phyloP scores from a whole-genome alignment of 2,113 vertebrate species.

The Xiphophorus maculatus region DNA sequence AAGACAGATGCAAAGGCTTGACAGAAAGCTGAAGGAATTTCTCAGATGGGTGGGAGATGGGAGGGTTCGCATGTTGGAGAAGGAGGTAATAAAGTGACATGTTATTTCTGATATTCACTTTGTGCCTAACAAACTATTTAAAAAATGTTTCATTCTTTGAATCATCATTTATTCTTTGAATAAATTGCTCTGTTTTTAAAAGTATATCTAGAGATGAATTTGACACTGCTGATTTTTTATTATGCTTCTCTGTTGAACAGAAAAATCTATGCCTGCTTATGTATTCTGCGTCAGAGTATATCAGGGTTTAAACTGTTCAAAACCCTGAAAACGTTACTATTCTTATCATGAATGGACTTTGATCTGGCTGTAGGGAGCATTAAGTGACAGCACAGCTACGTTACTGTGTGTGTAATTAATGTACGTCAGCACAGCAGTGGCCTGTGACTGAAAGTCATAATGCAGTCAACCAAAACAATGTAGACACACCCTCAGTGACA shows the following conservation, averaged over 20 bases:
- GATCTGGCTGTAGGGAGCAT: neutral
- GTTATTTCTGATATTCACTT: neutral
- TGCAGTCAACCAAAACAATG: neutral
- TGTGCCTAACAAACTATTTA: neutral
- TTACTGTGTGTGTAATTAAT: neutral
- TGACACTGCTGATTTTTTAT: too few relatives aligned
- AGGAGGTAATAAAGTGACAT: neutral
- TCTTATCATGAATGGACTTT: neutral
- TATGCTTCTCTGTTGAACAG: too few relatives aligned
- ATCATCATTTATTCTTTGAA: too few relatives aligned
- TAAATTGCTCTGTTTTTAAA: too few relatives aligned
- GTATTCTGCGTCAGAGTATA: too few relatives aligned
- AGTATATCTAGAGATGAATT: too few relatives aligned
- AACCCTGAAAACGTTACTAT: too few relatives aligned
- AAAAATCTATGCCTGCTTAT: too few relatives aligned
- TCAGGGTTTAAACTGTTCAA: too few relatives aligned
- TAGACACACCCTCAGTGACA: neutral
- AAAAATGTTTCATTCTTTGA: neutral
- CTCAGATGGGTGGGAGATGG: slow-evolving; percentile 40
- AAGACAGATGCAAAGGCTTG: slow-evolving; percentile 20
- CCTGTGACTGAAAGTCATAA: neutral
- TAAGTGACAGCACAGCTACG: neutral
- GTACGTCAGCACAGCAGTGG: neutral
- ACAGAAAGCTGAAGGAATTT: slow-evolving; percentile 45
- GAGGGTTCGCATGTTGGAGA: slow-evolving; percentile 22